Evolutionary conservation across 2,797 vertebrate genomes (phyloP).

Genomic region (Sardinella longiceps): DNA sequence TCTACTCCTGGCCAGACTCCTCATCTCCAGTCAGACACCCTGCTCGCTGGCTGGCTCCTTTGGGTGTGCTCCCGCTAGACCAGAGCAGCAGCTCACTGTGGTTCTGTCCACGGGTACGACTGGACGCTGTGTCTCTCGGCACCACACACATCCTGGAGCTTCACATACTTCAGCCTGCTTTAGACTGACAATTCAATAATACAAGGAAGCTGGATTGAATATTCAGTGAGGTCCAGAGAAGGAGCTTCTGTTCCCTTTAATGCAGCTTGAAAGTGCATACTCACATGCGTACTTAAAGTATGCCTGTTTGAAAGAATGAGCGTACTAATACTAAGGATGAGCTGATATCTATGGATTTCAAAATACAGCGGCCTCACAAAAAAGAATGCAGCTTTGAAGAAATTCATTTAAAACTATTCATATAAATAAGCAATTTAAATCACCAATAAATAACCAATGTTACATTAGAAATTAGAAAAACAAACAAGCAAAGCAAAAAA

Average conservation of each 20-base stretch:
- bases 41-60: too few relatives aligned
- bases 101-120: neutral
- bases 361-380: constrained; percentile 43
- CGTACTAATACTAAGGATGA: neutral
- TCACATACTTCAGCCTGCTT: neutral
- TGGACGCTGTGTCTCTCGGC: neutral
- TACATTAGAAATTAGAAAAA: constrained; percentile 56
- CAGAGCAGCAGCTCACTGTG: neutral
- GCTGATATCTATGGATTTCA: constrained; percentile 41
- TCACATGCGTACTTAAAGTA: constrained; percentile 51
- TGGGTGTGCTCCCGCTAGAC: neutral
- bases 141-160: neutral
- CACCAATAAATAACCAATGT: constrained; percentile 51
- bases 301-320: constrained; percentile 15
- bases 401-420: constrained; percentile 56
- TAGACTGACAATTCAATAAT: neutral
- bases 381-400: constrained; percentile 41
- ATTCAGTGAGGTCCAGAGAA: constrained; percentile 34
- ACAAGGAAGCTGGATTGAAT: neutral
- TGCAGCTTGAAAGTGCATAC: constrained; percentile 52
- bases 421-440: constrained; percentile 59
- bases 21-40: neutral
- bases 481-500: constrained; percentile 41
- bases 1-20: neutral
- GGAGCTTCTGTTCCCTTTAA: constrained; percentile 34